These are phyloP conservation scores for Neoarius graeffei DNA, from an alignment of 2,113 vertebrate species.

Conservation along the genomic window DNA sequence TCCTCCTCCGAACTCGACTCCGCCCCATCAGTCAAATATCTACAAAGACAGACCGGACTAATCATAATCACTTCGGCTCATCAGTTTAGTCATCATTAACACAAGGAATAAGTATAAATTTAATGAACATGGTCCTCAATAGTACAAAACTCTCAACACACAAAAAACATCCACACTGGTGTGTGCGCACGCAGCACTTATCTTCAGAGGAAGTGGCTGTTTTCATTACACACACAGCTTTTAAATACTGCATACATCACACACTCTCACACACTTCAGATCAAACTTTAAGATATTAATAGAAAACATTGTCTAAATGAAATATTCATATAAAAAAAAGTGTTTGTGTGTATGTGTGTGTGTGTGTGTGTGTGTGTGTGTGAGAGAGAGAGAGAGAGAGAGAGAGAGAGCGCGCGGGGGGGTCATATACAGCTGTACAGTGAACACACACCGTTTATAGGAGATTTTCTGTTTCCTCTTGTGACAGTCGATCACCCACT, in stretches of 20 bases:
- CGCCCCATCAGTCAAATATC: conserved; percentile 82
- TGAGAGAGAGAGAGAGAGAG: no score
- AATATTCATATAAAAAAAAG: no score
- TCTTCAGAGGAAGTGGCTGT: conserved; percentile 72
- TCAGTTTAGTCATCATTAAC: background rate
- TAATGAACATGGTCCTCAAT: background rate
- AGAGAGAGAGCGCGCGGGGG: no score
- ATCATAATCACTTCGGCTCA: background rate
- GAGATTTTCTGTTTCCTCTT: conserved; percentile 79
- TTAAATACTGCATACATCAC: conserved; percentile 74
- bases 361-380: no score
- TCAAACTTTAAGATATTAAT: no score
- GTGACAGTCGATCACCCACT: conserved; percentile 88
- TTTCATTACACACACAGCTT: conserved; percentile 76
- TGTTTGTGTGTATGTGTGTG: background rate
- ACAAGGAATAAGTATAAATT: background rate
- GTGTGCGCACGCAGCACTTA: conserved; percentile 56
- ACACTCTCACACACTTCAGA: conserved; percentile 61
- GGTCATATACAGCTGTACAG: background rate
- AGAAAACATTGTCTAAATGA: no score
- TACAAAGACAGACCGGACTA: conserved; percentile 28
- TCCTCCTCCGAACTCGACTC: conserved; percentile 74
- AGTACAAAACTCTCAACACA: background rate
- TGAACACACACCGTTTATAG: conserved; percentile 73
- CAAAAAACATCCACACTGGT: background rate